Percentiles rank a stretch among this genome's conserved stretches.
Evolutionary conservation across 2,888 invertebrate genomes (phyloP).

Genomic region (Corbicula japonica): DNA sequence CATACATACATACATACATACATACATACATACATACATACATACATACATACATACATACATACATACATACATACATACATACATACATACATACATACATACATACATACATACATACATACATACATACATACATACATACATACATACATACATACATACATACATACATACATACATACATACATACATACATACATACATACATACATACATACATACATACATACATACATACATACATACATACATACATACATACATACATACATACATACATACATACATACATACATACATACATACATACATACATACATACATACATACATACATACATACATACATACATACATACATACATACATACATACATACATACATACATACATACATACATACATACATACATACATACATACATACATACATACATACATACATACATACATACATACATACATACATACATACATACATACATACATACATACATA

Average conservation of each 20-base stretch:
- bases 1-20: slow-evolving; percentile 28
- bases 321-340: slow-evolving; percentile 15
- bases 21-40: slow-evolving; percentile 20
- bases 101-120: slow-evolving; percentile 25
- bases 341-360: slow-evolving; percentile 14
- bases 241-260: slow-evolving; percentile 30
- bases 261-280: slow-evolving; percentile 12
- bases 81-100: slow-evolving; percentile 7
- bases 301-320: slow-evolving; percentile 21
- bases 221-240: not conserved
- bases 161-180: slow-evolving; percentile 11
- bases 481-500: slow-evolving; percentile 11
- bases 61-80: slow-evolving; percentile 11
- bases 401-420: slow-evolving; percentile 13
- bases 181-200: slow-evolving; percentile 23
- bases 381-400: slow-evolving; percentile 29
- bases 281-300: slow-evolving; percentile 2
- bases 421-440: slow-evolving; percentile 2
- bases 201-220: slow-evolving; percentile 12
- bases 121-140: slow-evolving; percentile 2
- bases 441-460: slow-evolving; percentile 30
- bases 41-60: slow-evolving; percentile 4
- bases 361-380: not conserved
- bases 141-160: slow-evolving; percentile 11
- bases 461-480: slow-evolving; percentile 2